phyloP scores from a whole-genome alignment of 2,113 vertebrate genomes.

The Spermophilus dauricus region DNA sequence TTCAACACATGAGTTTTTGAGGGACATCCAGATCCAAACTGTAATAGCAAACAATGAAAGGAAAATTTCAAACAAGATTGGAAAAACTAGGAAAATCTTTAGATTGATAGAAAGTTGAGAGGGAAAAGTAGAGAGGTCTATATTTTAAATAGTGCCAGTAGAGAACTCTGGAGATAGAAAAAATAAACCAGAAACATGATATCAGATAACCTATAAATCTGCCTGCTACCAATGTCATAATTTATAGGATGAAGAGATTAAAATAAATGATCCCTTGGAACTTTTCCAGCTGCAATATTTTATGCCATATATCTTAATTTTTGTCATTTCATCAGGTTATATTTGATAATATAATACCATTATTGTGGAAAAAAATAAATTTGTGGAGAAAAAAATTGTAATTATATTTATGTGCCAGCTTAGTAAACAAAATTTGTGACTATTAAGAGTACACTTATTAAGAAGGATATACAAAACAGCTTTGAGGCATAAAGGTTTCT shows the following conservation, averaged over 20 bases:
- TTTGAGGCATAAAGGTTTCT: background rate
- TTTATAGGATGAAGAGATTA: slow-evolving; percentile 55
- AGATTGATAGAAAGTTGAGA: background rate
- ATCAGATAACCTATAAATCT: background rate
- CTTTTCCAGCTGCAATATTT: background rate
- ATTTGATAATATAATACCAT: background rate
- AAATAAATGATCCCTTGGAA: slow-evolving; percentile 41
- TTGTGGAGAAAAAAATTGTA: background rate
- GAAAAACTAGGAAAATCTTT: slow-evolving; percentile 1
- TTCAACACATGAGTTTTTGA: no score
- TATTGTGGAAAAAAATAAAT: slow-evolving; percentile 18
- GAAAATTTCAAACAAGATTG: background rate
- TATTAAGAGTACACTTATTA: background rate
- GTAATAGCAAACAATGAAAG: background rate
- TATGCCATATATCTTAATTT: slow-evolving; percentile 18
- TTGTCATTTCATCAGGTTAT: background rate
- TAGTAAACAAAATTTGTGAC: slow-evolving; percentile 11
- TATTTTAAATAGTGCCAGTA: background rate
- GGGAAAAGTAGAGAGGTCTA: background rate
- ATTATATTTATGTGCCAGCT: background rate
- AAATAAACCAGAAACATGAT: slow-evolving; percentile 13
- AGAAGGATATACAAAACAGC: background rate
- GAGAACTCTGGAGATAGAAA: background rate
- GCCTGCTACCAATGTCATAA: background rate
- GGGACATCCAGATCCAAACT: no score